A percentile compares a stretch with the other conserved stretches of the same genome.
Conservation (phyloP, 2,888 invertebrate species). For the Zonitis immaculata region DNA sequence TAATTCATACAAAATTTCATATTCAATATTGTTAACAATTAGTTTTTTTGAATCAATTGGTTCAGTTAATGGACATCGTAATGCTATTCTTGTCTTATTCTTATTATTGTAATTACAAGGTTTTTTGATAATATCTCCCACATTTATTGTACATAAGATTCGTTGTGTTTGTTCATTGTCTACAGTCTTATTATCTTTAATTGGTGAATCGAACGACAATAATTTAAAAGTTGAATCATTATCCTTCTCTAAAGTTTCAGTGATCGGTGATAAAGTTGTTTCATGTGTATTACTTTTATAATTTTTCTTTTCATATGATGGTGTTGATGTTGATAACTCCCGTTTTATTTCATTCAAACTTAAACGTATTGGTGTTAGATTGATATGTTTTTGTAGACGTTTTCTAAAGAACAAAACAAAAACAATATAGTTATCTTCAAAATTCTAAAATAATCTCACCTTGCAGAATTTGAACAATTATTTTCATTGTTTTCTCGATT, state of each 20-base stretch:
- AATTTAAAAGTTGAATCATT: not conserved
- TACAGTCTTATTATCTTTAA: not conserved
- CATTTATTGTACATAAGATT: conserved; percentile 19
- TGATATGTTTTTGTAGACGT: not conserved
- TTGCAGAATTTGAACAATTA: no score
- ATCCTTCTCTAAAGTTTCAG: not conserved
- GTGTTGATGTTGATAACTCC: conserved; percentile 15
- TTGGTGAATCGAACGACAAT: not conserved
- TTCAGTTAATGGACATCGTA: conserved; percentile 3
- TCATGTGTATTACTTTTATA: not conserved
- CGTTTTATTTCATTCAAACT: conserved; percentile 5
- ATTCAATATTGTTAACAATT: conserved; percentile 66
- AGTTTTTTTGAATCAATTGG: conserved; percentile 48
- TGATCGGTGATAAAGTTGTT: not conserved
- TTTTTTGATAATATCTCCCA: conserved; percentile 19
- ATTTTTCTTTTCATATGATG: conserved; percentile 15
- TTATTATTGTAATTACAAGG: conserved; percentile 15
- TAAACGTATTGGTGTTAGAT: conserved; percentile 5
- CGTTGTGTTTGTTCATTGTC: conserved; percentile 20
- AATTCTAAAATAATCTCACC: no score
- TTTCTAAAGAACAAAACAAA: no score
- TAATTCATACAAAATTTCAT: conserved; percentile 67
- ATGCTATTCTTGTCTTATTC: conserved; percentile 1
- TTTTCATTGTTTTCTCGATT: no score
- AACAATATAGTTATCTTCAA: no score